These are phyloP conservation scores for Latrodectus hesperus DNA, from an alignment of 2,888 invertebrate species.

Conservation along the genomic window DNA sequence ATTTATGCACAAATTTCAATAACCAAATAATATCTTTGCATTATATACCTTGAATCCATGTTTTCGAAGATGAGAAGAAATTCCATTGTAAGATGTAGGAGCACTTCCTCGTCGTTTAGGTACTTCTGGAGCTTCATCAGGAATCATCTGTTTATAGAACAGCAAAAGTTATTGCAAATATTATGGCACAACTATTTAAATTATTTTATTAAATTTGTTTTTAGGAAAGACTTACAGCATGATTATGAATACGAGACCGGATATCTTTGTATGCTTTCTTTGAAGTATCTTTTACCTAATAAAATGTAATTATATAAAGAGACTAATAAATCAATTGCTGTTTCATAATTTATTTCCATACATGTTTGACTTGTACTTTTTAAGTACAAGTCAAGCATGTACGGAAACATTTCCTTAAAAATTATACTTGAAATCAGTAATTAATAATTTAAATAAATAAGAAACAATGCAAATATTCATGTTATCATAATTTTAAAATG, in stretches of 20 bases:
- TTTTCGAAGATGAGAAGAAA: constrained; percentile 14
- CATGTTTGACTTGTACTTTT: too few species aligned
- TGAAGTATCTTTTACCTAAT: constrained; percentile 80
- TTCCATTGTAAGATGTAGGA: constrained; percentile 36
- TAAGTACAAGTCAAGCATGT: too few species aligned
- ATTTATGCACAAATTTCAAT: not conserved
- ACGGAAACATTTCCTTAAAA: too few species aligned
- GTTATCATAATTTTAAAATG: too few species aligned
- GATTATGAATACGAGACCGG: constrained; percentile 78
- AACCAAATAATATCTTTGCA: too few species aligned
- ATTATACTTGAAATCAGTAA: too few species aligned
- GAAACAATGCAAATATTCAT: too few species aligned
- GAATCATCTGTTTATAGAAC: constrained; percentile 18
- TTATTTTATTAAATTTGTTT: too few species aligned
- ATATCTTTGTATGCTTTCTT: constrained; percentile 85
- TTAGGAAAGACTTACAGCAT: constrained; percentile 26
- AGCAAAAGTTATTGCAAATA: not conserved
- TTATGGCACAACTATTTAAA: not conserved
- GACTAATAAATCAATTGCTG: too few species aligned
- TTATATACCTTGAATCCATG: constrained; percentile 24
- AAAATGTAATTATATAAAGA: not conserved
- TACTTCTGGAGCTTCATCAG: constrained; percentile 45
- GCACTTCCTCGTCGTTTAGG: constrained; percentile 55
- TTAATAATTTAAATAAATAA: too few species aligned
- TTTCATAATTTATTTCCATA: too few species aligned